Evolutionary conservation across 2,888 invertebrate species (phyloP), one percentile per base, ranked within the genome.

Genomic region (Ectemnius lituratus): DNA sequence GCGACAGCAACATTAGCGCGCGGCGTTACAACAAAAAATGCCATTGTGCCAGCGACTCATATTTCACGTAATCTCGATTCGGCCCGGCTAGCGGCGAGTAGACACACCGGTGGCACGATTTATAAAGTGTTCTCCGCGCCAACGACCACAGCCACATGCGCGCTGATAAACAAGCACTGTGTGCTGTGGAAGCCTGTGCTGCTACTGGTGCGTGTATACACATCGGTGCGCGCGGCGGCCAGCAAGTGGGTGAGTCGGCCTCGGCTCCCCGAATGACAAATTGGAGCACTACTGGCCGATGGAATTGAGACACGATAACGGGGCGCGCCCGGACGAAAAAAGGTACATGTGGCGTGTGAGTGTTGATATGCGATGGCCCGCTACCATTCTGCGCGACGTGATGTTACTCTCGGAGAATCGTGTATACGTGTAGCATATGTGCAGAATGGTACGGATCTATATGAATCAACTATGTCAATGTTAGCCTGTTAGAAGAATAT

Each of bases 291-390:
- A 80, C 76, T 70, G 23, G 66, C 69, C 72, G 76, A 49, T 61
- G 76, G 68, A 79, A 76, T 57, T 67, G 69, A 37, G 66, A 52
- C 52, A 72, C 76, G 82, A 82, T 82, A 82, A 80, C 78, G 72
- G 78, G 58, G 79, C 67, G 65, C 63, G 57, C 70, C 67, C 59
- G 46, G 20, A 62, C 16, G 37, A 37, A 67, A 65, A 65, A 57
- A 56, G 28, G 37, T 13, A 70, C 56, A 46, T 28, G 28, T n/a
- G 59, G 52, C 13, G 62, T 13, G n/a, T 13, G 58, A 14, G 28
- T 27, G 59, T 60, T 28, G 59, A n/a, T 60, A 37, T 37, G 37
- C 37, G 8, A 37, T 11, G 37, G 37, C 5, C 37, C 5, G 37
- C 37, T 37, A 37, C 37, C 37, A 37, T 6, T 11, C 11, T 37